Percentiles rank a stretch among this genome's conserved stretches.
Conservation (phyloP, 2,888 invertebrate genomes). For the Plagiodera versicolora region DNA sequence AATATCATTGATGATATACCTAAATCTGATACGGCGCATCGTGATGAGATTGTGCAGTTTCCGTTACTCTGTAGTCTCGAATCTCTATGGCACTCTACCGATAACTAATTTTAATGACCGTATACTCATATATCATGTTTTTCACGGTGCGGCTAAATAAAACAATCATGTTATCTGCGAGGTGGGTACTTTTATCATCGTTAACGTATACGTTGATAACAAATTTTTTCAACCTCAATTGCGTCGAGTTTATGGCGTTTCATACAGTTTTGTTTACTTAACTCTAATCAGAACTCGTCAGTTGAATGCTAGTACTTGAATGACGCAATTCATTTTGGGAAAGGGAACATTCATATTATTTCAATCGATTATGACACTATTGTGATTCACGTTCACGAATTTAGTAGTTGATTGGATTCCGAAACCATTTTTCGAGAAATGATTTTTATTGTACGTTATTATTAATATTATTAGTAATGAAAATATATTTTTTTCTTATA, state of each 20-base stretch:
- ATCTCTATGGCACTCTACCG: not conserved
- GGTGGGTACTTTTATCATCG: constrained; percentile 9
- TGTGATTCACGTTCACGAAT: too few relatives aligned
- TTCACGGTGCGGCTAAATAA: constrained; percentile 1
- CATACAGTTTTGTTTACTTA: constrained; percentile 1
- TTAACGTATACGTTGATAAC: constrained; percentile 9
- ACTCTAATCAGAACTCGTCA: not conserved
- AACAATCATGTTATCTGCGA: constrained; percentile 9
- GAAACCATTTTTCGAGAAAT: too few relatives aligned
- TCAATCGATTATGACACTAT: too few relatives aligned
- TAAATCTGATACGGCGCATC: not conserved
- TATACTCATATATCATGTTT: not conserved
- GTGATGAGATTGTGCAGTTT: not conserved
- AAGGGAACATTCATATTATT: not conserved
- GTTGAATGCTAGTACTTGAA: not conserved
- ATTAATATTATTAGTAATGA: too few relatives aligned
- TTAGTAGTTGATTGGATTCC: too few relatives aligned
- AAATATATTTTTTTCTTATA: too few relatives aligned
- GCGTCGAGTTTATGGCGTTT: constrained; percentile 5
- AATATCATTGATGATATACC: not conserved
- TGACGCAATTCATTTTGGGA: not conserved
- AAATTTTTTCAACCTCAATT: constrained; percentile 8
- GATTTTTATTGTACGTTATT: too few relatives aligned
- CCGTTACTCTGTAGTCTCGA: not conserved
- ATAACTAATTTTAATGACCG: not conserved